A percentile compares a stretch with the other conserved stretches of the same genome.
phyloP scores from a whole-genome alignment of 2,888 invertebrate genomes.

The Notocelia uddmanniana region DNA sequence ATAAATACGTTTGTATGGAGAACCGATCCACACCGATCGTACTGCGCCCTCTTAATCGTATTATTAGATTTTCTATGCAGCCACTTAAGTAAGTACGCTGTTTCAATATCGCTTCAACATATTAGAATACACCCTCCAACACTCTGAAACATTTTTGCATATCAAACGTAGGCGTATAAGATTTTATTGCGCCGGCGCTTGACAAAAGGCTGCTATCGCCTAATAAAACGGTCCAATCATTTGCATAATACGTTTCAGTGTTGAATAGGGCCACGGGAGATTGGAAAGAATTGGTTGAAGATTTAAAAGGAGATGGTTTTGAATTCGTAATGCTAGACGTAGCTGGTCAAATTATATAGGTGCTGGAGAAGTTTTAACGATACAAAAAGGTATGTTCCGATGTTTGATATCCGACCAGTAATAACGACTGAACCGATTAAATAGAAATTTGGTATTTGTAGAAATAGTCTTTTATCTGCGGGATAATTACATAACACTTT shows the following conservation, averaged over 20 bases:
- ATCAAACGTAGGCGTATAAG: slow-evolving; percentile 73
- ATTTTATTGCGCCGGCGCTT: slow-evolving; percentile 69
- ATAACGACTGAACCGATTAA: too few relatives aligned
- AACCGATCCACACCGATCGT: too few relatives aligned
- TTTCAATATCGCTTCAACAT: slow-evolving; percentile 64
- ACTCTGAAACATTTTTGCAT: slow-evolving; percentile 70
- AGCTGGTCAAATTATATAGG: not conserved
- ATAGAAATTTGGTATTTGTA: too few relatives aligned
- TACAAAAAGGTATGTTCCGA: too few relatives aligned
- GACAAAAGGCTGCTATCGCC: slow-evolving; percentile 56
- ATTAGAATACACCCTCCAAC: slow-evolving; percentile 52
- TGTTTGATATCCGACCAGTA: too few relatives aligned
- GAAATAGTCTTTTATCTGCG: too few relatives aligned
- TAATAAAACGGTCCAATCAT: slow-evolving; percentile 61
- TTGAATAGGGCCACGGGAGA: not conserved
- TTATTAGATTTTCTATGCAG: too few relatives aligned
- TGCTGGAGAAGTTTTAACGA: too few relatives aligned
- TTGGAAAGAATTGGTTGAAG: not conserved
- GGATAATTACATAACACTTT: too few relatives aligned
- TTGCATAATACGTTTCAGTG: slow-evolving; percentile 52
- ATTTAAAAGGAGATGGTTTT: not conserved
- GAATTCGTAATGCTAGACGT: not conserved
- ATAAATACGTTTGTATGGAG: too few relatives aligned
- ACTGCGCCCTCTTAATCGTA: too few relatives aligned
- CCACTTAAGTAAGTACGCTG: too few relatives aligned